phyloP scores from a whole-genome alignment of 2,888 invertebrate genomes.

The Nycteola revayana region DNA sequence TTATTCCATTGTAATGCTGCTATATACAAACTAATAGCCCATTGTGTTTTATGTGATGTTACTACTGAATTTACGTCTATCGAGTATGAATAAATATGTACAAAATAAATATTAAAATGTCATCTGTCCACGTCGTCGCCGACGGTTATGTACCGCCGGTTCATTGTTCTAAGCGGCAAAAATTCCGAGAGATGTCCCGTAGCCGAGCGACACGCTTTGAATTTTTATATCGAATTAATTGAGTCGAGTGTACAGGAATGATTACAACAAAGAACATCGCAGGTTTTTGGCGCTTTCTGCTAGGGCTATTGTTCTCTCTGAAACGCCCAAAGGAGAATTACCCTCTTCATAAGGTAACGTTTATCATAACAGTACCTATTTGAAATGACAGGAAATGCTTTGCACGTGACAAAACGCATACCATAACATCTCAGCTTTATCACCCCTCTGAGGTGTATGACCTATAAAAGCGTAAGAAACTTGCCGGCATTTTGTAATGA shows the following conservation, averaged over 20 bases:
- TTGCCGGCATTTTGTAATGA: conserved; percentile 27
- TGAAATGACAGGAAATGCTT: conserved; percentile 60
- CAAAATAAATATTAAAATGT: conserved; percentile 20
- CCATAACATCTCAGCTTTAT: conserved; percentile 31
- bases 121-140: conserved; percentile 14
- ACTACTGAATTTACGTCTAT: too few relatives aligned
- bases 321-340: conserved; percentile 65
- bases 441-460: conserved; percentile 48
- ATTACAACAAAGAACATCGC: conserved; percentile 65
- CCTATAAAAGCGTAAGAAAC: conserved; percentile 37
- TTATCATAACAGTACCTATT: conserved; percentile 61
- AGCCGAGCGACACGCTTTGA: conserved; percentile 56
- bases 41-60: too few relatives aligned
- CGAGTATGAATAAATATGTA: too few relatives aligned
- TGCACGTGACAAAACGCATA: conserved; percentile 43
- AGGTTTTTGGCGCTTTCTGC: conserved; percentile 63
- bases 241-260: conserved; percentile 44
- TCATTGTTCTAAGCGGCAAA: conserved; percentile 63
- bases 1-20: too few relatives aligned
- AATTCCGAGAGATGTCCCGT: conserved; percentile 68
- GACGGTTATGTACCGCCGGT: conserved; percentile 41
- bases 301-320: conserved; percentile 63
- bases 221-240: conserved; percentile 74
- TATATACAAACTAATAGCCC: too few relatives aligned
- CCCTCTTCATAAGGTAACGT: conserved; percentile 59